Conservation (phyloP, 2,113 vertebrate genomes). For the Rhineura floridana region DNA sequence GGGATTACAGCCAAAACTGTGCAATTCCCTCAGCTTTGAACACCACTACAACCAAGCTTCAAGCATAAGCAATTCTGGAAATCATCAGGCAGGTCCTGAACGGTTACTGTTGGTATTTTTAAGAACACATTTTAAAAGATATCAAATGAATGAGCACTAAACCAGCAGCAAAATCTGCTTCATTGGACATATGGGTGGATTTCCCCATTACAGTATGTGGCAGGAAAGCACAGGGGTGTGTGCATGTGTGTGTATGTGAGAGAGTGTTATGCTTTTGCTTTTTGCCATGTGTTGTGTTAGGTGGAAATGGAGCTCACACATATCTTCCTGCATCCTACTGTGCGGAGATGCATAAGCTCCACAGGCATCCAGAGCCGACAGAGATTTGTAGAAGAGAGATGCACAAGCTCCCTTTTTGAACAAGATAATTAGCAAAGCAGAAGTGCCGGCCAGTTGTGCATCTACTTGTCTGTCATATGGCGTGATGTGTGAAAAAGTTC, state of each 20-base stretch:
- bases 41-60: not conserved
- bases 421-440: not conserved
- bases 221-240: not conserved
- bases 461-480: not conserved
- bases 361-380: not conserved
- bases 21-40: not conserved
- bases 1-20: not conserved
- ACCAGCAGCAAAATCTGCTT: not conserved
- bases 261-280: not conserved
- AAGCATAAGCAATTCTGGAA: not conserved
- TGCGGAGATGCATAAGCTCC: not conserved
- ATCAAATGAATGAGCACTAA: not conserved
- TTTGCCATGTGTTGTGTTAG: not conserved
- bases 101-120: not conserved
- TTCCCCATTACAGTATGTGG: not conserved
- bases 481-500: not conserved
- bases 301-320: not conserved
- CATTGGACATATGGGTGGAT: not conserved
- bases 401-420: not conserved
- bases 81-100: not conserved
- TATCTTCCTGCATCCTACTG: not conserved
- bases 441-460: not conserved
- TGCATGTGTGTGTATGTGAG: not conserved
- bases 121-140: not conserved
- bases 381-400: not conserved